A percentile compares a stretch with the other conserved stretches of the same genome.
Conservation (phyloP, 2,113 vertebrate genomes). For the Cranoglanis bouderius region DNA sequence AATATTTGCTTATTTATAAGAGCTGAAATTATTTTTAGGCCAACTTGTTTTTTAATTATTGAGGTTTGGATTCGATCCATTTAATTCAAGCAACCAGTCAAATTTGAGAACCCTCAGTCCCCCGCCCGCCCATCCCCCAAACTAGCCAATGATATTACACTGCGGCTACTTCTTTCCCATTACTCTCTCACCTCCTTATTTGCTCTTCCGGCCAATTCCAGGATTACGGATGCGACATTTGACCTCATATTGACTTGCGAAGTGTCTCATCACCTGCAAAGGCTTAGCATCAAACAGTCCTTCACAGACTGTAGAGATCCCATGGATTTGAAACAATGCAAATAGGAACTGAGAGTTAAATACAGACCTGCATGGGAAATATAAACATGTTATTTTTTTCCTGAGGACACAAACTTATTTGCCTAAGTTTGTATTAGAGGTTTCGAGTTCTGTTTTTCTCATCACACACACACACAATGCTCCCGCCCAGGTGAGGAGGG, state of each 20-base stretch:
- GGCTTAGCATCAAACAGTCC: background rate
- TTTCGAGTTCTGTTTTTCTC: background rate
- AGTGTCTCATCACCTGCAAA: background rate
- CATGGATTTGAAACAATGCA: background rate
- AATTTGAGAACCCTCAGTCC: background rate
- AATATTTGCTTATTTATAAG: too few relatives aligned
- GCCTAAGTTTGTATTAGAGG: background rate
- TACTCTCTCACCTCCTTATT: background rate
- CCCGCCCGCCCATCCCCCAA: background rate
- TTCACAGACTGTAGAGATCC: background rate
- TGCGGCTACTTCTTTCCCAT: background rate
- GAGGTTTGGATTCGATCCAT: background rate
- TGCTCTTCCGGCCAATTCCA: background rate
- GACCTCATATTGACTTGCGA: background rate
- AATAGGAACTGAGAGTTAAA: background rate
- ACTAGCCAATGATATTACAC: background rate
- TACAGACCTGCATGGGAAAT: background rate
- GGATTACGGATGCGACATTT: background rate
- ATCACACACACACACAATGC: background rate
- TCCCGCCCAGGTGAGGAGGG: constrained; percentile 38
- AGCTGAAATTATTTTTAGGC: too few relatives aligned
- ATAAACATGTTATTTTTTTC: background rate
- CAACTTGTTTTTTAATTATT: background rate
- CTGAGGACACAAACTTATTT: background rate
- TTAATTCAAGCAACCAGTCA: background rate